These are phyloP conservation scores for Xestia sexstrigata DNA, from an alignment of 2,888 invertebrate genomes.

Conservation along the genomic window DNA sequence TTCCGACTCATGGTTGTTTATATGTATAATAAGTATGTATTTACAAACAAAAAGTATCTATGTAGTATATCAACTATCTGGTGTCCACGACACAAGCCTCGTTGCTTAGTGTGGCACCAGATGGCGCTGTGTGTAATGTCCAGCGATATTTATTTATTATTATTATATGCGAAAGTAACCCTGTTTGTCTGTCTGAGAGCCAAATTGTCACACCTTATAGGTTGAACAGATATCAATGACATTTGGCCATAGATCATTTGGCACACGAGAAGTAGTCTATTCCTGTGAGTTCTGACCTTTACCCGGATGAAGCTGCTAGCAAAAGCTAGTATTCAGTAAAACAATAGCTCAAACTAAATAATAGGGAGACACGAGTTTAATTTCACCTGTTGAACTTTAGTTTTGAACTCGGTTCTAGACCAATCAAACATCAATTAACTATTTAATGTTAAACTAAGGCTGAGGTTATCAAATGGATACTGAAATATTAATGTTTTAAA, in stretches of 20 bases:
- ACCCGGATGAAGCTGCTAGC: not conserved
- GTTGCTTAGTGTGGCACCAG: too few species aligned
- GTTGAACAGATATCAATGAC: not conserved
- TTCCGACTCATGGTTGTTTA: too few species aligned
- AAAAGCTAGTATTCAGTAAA: not conserved
- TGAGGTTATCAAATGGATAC: not conserved
- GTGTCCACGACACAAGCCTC: too few species aligned
- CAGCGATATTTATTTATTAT: too few species aligned
- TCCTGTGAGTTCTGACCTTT: not conserved
- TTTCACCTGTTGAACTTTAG: constrained; percentile 28
- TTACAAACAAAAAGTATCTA: too few species aligned
- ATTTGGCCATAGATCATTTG: not conserved
- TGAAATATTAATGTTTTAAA: not conserved
- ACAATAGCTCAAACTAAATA: constrained; percentile 12
- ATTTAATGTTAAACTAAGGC: not conserved
- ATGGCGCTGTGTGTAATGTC: too few species aligned
- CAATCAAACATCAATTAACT: constrained; percentile 19
- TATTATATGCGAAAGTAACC: too few species aligned
- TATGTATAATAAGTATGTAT: too few species aligned
- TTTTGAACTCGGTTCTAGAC: not conserved
- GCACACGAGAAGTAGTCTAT: not conserved
- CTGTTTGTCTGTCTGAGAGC: not conserved
- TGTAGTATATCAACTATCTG: too few species aligned
- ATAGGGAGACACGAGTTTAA: not conserved
- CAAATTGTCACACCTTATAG: not conserved